Evolutionary conservation across 2,888 invertebrate species (phyloP).

Genomic region (Salticus scenicus): DNA sequence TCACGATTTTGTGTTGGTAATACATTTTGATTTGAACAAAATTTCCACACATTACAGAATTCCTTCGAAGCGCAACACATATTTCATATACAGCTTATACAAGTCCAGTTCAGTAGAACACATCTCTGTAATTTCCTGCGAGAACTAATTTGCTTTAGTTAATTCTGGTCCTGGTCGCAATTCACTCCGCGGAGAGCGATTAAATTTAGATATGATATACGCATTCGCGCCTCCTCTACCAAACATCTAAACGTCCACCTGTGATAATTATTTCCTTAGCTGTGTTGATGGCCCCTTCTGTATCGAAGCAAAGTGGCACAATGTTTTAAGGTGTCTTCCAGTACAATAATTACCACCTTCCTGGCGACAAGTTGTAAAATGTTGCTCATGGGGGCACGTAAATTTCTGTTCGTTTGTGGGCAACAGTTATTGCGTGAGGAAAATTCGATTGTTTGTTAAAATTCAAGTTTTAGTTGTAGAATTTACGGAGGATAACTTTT

Average conservation of each 20-base stretch:
- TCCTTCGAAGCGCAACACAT: neutral
- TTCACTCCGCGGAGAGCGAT: conserved; percentile 50
- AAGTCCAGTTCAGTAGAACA: conserved; percentile 25
- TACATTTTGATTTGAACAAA: neutral
- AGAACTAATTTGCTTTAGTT: conserved; percentile 65
- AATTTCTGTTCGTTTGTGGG: neutral
- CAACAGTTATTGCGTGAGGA: neutral
- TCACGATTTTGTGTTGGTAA: neutral
- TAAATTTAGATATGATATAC: conserved; percentile 69
- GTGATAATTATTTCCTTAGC: conserved; percentile 14
- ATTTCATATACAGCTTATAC: conserved; percentile 11
- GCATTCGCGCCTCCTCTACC: conserved; percentile 35
- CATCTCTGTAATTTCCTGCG: conserved; percentile 64
- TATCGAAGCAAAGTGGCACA: neutral
- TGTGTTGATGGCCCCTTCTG: neutral
- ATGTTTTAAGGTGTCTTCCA: neutral
- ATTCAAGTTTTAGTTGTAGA: too few species aligned
- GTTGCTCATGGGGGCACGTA: neutral
- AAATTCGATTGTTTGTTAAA: too few species aligned
- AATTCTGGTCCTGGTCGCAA: conserved; percentile 34
- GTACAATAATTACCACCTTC: conserved; percentile 5
- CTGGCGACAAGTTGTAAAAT: neutral
- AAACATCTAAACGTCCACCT: conserved; percentile 8
- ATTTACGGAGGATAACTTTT: too few species aligned
- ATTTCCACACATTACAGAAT: neutral